Conservation (phyloP, 2,888 invertebrate genomes). For the Adelognathus sp. region DNA sequence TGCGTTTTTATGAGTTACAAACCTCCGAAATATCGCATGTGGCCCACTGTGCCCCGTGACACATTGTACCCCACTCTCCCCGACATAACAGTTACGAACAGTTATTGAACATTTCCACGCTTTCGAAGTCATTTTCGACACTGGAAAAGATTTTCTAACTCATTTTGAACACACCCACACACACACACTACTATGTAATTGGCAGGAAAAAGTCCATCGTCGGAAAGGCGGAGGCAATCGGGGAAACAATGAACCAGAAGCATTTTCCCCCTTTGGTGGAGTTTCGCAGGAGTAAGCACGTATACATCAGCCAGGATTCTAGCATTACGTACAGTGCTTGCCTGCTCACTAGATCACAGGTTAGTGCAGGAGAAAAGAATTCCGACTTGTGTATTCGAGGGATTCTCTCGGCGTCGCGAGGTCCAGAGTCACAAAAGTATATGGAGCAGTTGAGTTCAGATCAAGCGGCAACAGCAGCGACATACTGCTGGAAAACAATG, state of each 20-base stretch:
- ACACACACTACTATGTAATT: neutral
- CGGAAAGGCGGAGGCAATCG: conserved; percentile 30
- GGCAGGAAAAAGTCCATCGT: neutral
- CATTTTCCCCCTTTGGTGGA: conserved; percentile 33
- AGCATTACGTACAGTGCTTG: conserved; percentile 13
- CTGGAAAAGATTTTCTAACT: too few relatives aligned
- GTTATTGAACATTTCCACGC: too few relatives aligned
- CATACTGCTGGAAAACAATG: conserved; percentile 21
- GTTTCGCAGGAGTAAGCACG: conserved; percentile 1
- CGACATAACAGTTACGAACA: too few relatives aligned
- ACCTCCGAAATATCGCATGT: too few relatives aligned
- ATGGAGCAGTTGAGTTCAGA: neutral
- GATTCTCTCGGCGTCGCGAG: neutral
- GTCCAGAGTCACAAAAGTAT: neutral
- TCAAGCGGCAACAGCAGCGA: conserved; percentile 15
- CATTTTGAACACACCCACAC: neutral
- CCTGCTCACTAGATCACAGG: neutral
- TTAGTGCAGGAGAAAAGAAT: conserved; percentile 33
- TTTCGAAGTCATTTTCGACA: too few relatives aligned
- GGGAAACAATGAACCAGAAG: conserved; percentile 34
- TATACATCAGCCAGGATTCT: neutral
- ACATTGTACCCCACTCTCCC: too few relatives aligned
- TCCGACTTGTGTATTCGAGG: conserved; percentile 20
- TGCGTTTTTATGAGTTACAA: too few relatives aligned
- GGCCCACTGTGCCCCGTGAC: too few relatives aligned